Conservation (phyloP, 2,113 vertebrate species). For the Rhinopomastus cyanomelas region DNA sequence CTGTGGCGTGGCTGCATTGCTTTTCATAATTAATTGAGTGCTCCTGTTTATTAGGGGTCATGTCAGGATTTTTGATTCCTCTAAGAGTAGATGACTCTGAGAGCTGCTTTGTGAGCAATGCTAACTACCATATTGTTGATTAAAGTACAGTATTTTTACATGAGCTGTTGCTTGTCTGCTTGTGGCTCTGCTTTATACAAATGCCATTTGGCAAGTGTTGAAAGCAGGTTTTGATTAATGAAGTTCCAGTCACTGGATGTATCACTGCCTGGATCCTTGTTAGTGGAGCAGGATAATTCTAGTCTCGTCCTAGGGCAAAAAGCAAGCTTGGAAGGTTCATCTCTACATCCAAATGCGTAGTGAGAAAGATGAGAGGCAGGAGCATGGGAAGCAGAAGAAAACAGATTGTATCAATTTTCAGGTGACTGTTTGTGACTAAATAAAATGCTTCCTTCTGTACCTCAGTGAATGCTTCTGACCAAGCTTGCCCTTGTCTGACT, state of each 20-base stretch:
- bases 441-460: not conserved
- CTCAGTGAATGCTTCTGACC: not conserved
- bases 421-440: conserved; percentile 17
- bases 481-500: conserved; percentile 37
- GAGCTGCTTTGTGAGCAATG: not conserved
- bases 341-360: conserved; percentile 73
- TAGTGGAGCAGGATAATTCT: not conserved
- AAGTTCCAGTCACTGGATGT: not conserved
- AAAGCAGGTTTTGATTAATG: not conserved
- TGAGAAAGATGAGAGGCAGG: conserved; percentile 57
- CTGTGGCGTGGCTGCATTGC: not conserved
- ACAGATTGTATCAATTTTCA: conserved; percentile 13
- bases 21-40: not conserved
- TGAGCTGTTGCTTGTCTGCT: not conserved
- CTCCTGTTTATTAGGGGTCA: not conserved
- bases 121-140: not conserved
- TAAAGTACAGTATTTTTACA: not conserved
- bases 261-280: not conserved
- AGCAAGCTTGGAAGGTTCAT: conserved; percentile 80
- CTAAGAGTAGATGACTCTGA: not conserved
- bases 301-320: conserved; percentile 80
- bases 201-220: not conserved
- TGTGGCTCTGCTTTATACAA: not conserved
- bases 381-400: conserved; percentile 33
- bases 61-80: not conserved